Evolutionary conservation across 2,888 invertebrate species (phyloP).

Genomic region (Eupithecia tripunctaria): DNA sequence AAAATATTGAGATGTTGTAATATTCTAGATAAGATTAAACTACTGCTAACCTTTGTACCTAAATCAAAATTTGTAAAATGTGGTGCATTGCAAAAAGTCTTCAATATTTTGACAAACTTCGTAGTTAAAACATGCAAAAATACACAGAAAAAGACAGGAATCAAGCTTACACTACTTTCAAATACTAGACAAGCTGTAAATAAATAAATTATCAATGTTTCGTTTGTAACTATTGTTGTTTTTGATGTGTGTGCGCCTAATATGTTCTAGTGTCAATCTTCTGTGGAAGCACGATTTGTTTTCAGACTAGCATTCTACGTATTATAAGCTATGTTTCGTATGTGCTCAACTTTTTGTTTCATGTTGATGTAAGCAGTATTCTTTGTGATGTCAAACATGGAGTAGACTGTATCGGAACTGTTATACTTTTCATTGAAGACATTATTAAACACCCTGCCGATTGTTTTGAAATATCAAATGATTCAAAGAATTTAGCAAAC

Average conservation of each 20-base stretch:
- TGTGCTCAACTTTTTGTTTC: conserved; percentile 60
- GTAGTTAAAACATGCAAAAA: conserved; percentile 21
- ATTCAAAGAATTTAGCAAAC: conserved; percentile 50
- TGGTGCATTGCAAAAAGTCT: conserved; percentile 1
- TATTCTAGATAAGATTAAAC: neutral
- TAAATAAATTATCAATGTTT: conserved; percentile 28
- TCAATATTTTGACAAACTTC: conserved; percentile 35
- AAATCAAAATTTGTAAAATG: neutral
- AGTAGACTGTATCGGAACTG: conserved; percentile 60
- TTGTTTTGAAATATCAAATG: conserved; percentile 44
- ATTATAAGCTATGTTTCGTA: conserved; percentile 55
- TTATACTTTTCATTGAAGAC: conserved; percentile 76
- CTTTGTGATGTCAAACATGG: conserved; percentile 52
- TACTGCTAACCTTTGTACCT: neutral
- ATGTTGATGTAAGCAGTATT: conserved; percentile 55
- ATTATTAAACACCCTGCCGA: conserved; percentile 66
- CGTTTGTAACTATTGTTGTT: conserved; percentile 27
- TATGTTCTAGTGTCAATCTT: conserved; percentile 34
- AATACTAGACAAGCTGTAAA: conserved; percentile 37
- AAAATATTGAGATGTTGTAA: conserved; percentile 26
- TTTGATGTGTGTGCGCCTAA: conserved; percentile 43
- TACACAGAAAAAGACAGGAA: conserved; percentile 33
- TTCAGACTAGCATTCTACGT: conserved; percentile 54
- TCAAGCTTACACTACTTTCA: conserved; percentile 41
- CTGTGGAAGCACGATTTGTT: conserved; percentile 39